Evolutionary conservation across 2,888 invertebrate genomes (phyloP).

Genomic region (Platypus cylindrus): DNA sequence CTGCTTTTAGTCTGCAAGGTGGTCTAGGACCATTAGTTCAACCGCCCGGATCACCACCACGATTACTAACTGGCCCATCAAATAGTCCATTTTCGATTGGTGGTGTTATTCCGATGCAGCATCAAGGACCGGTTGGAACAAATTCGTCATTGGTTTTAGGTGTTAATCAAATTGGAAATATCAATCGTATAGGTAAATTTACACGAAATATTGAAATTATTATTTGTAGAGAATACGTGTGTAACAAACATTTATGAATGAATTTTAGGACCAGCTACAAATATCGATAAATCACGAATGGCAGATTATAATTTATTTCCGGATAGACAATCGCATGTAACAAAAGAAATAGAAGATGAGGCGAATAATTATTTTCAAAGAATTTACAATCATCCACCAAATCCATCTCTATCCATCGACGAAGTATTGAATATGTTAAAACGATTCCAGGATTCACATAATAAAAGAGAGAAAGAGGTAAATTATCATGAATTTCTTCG

Average conservation of each 20-base stretch:
- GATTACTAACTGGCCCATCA: slow-evolving; percentile 52
- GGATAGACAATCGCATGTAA: slow-evolving; percentile 68
- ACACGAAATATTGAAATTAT: no score
- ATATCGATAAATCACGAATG: slow-evolving; percentile 49
- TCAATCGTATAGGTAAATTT: slow-evolving; percentile 54
- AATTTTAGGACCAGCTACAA: slow-evolving; percentile 38
- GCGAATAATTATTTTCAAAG: slow-evolving; percentile 97
- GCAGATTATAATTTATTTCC: slow-evolving; percentile 57
- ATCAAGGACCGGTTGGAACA: slow-evolving; percentile 40
- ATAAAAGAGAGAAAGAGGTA: slow-evolving; percentile 68
- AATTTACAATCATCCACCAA: slow-evolving; percentile 96
- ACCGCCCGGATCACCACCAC: slow-evolving; percentile 72
- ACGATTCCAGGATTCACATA: slow-evolving; percentile 84
- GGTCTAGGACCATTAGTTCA: slow-evolving; percentile 62
- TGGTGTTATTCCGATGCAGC: slow-evolving; percentile 57
- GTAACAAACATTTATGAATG: background rate
- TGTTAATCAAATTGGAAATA: slow-evolving; percentile 47
- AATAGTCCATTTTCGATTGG: slow-evolving; percentile 71
- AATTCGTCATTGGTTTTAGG: slow-evolving; percentile 39
- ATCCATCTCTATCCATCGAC: slow-evolving; percentile 85
- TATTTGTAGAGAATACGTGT: background rate
- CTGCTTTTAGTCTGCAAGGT: slow-evolving; percentile 59
- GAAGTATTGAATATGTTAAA: slow-evolving; percentile 94
- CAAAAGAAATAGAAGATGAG: slow-evolving; percentile 96
- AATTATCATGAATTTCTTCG: slow-evolving; percentile 7